Evolutionary conservation across 1,140 invertebrate genomes (phyloP).

Genomic region (Pseudobourletiella spinata): DNA sequence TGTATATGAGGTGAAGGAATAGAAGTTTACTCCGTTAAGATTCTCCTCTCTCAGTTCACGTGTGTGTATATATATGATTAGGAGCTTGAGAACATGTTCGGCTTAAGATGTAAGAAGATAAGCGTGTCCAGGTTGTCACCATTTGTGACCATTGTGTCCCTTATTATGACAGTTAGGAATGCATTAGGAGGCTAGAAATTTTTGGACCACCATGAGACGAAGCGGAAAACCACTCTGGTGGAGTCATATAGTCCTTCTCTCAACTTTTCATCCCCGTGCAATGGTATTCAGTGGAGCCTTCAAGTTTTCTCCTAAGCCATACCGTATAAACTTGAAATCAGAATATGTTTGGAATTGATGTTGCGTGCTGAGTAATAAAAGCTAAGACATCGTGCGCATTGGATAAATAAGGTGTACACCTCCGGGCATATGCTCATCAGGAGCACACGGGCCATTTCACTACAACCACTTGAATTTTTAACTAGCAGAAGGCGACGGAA

Average conservation of each 20-base stretch:
- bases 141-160: conserved; percentile 3
- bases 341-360: too few relatives aligned
- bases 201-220: neutral
- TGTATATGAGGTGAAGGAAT: neutral
- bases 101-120: neutral
- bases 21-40: neutral
- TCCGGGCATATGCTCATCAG: too few relatives aligned
- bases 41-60: neutral
- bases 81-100: neutral
- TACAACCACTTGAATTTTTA: too few relatives aligned
- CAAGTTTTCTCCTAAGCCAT: neutral
- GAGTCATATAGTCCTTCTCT: neutral
- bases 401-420: too few relatives aligned
- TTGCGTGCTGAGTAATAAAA: too few relatives aligned
- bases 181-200: neutral
- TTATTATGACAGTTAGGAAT: conserved; percentile 3
- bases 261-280: neutral
- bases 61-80: neutral
- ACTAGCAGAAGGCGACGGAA: too few relatives aligned
- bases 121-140: conserved; percentile 2
- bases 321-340: neutral
- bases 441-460: too few relatives aligned
- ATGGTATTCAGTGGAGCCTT: neutral
- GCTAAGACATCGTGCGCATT: too few relatives aligned
- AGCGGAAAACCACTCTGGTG: neutral